Evolutionary conservation across 2,113 vertebrate species (phyloP), one percentile per base, ranked within the genome.

Genomic region (Galemys pyrenaicus): DNA sequence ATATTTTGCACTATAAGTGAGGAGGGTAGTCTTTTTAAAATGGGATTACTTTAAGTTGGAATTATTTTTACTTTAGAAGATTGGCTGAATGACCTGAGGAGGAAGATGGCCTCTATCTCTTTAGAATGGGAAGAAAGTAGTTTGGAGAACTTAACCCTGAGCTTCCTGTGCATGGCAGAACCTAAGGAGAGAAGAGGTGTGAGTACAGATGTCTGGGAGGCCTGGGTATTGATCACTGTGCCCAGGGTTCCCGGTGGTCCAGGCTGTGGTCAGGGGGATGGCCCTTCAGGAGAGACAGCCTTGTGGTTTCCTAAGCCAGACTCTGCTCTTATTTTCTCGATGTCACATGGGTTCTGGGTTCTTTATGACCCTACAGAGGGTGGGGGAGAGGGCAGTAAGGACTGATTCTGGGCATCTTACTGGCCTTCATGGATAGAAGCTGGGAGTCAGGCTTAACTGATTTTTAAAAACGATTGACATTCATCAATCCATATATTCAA

Each of bases 381-480:
- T 41, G 26, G 16, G 15, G 5, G 9, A 56, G 12, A 12, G 20
- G 5, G 20, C 2, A 32, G 1, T 75, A 17, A 70, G 28, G 24
- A 51, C 74, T 46, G 20, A n/a, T 81, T 16, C 28, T 41, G 7
- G 37, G 32, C n/a, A 35, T 65, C 26, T 62, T 35, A 44, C 10
- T 39, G 30, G 39, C 15, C 41, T 82, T 75, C 6, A 68, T 39
- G 16, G 84, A 70, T 73, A 8, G 35, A 94, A 91, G 44, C 60
- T 82, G 30, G 67, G 41, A 84, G 9, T 30, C 16, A 62, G 56
- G 39, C 49, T 94, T 67, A 41, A 78, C 32, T 86, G 82, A 32
- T 75, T 93, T 92, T 83, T 83, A 82, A 85, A 35, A 91, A 90
- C 94, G 68, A 80, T 62, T 83, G 58, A 68, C 79, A 46, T 49